These are phyloP conservation scores for Sminthurinus aureus DNA, from an alignment of 2,888 invertebrate species.

Conservation along the genomic window DNA sequence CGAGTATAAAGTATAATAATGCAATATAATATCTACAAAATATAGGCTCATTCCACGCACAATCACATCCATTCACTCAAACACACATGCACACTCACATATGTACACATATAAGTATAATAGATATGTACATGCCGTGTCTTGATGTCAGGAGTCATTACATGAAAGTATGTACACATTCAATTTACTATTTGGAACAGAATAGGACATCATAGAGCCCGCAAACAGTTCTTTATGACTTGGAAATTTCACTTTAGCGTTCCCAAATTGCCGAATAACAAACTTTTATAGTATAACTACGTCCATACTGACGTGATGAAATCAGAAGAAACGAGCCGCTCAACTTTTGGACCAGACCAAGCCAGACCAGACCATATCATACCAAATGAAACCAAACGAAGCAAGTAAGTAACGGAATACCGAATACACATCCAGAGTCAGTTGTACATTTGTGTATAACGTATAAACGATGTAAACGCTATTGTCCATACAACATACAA, in stretches of 20 bases:
- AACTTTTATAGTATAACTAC: constrained; percentile 44
- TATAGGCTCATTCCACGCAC: too few relatives aligned
- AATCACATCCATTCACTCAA: too few relatives aligned
- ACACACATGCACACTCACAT: too few relatives aligned
- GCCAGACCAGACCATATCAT: too few relatives aligned
- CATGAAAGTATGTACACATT: constrained; percentile 8
- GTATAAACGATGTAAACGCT: constrained; percentile 34
- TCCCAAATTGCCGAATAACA: constrained; percentile 48
- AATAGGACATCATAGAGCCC: constrained; percentile 22
- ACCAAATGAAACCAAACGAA: too few relatives aligned
- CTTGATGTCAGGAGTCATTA: background rate
- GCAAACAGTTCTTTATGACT: constrained; percentile 49
- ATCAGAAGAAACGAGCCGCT: constrained; percentile 46
- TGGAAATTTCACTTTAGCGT: constrained; percentile 48
- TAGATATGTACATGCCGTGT: background rate
- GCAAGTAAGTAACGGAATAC: too few relatives aligned
- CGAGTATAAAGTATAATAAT: too few relatives aligned
- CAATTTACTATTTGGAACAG: constrained; percentile 10
- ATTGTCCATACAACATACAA: constrained; percentile 39
- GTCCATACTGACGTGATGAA: constrained; percentile 47
- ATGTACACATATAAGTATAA: background rate
- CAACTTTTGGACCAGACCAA: constrained; percentile 22
- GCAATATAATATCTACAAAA: too few relatives aligned
- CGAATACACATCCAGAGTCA: background rate
- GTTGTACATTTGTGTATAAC: constrained; percentile 22